Evolutionary conservation across 2,797 vertebrate genomes (phyloP), one percentile per base, ranked within the genome.

Genomic region (Eospalax fontanierii): DNA sequence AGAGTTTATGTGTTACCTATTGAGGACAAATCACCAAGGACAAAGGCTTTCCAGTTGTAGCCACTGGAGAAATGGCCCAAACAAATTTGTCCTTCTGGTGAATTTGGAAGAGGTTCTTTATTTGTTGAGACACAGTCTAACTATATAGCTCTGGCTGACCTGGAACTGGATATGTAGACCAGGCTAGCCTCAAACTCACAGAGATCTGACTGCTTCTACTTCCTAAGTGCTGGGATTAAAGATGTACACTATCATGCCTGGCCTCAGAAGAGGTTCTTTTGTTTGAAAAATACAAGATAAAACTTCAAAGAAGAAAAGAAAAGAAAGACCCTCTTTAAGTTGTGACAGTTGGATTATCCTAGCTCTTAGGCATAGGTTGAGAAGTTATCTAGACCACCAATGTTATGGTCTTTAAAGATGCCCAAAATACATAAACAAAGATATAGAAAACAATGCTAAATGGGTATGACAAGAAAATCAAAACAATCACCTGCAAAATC

Each of bases 21-120:
- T 43, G 81, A 88, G 70, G 80, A 94, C 68, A 97, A 91, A 90
- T 78, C 65, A 85, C 24, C 78, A 50, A 87, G n/a, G 83, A 78
- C 76, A 93, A 90, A 93, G 79, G 74, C 74, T 95, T 92, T 91
- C 40, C 35, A 28, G 95, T 93, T 87, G 76, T 63, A 92, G 94
- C 33, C 80, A 84, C 10, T 57, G n/a, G 75, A 91, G 43, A 95
- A 97, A 89, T 22, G 21, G 85, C 65, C 59, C 68, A 40, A 96
- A 93, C 70, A 89, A 85, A 87, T 10, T 57, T 93, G 38, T 85
- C 87, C 92, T 85, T 94, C 94, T 82, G 79, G 87, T 71, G 78
- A 40, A 78, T 63, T 84, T 78, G 89, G 65, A 90, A 95, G 91
- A 96, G 85, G 26, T 54, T 74, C 35, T 95, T 89, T 95, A 76